These are phyloP conservation scores for Neoitamus cyanurus DNA, from an alignment of 2,888 invertebrate species.

Conservation along the genomic window DNA sequence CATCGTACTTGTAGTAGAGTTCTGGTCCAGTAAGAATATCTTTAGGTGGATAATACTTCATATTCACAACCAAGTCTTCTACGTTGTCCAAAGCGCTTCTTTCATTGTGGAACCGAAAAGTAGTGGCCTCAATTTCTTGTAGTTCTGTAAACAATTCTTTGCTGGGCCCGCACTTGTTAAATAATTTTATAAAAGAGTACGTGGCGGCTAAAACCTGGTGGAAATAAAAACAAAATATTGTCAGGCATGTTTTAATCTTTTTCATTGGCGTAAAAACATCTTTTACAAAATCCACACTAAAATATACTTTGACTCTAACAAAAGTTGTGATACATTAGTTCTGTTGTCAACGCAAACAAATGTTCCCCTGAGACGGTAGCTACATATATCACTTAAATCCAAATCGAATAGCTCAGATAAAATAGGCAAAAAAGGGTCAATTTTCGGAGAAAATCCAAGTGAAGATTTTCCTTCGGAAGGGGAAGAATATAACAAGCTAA, in stretches of 20 bases:
- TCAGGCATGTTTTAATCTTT: background rate
- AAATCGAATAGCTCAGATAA: no score
- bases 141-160: constrained; percentile 77
- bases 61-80: constrained; percentile 78
- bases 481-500: no score
- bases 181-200: constrained; percentile 82
- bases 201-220: constrained; percentile 78
- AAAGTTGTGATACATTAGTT: no score
- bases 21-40: constrained; percentile 83
- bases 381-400: no score
- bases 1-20: constrained; percentile 81
- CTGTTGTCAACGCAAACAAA: no score
- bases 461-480: no score
- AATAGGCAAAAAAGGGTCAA: no score
- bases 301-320: no score
- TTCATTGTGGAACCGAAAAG: constrained; percentile 79
- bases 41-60: constrained; percentile 82
- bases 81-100: constrained; percentile 80
- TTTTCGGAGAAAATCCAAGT: no score
- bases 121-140: constrained; percentile 79
- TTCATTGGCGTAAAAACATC: no score
- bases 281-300: no score
- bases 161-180: constrained; percentile 75
- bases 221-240: constrained; percentile 53
- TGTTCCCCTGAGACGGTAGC: no score